Base-by-base conservation (phyloP, 2,888 invertebrate genomes). In the Drosophila peninsularis region DNA sequence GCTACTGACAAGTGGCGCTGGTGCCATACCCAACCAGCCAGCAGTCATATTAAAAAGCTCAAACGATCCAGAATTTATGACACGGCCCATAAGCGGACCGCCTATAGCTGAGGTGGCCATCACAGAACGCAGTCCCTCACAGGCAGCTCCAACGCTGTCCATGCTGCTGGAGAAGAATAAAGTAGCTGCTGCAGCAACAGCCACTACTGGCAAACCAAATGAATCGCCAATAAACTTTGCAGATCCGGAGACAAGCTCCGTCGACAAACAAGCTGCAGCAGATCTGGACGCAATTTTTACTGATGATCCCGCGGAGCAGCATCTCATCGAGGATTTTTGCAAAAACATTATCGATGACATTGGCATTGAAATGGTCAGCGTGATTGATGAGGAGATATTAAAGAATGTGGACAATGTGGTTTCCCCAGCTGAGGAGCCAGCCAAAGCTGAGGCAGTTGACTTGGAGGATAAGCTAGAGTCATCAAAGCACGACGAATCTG, bases 91-190 rank as follows among this genome's bases (percentile, higher is more conserved):
- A 1, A 91, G 90, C 49, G 92, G 92, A 1, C 92, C 92, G 2
- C 90, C 90, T 1, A 65, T 70, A 0, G 75, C 68, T n/a, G 84
- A 85, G 9, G 62, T 71, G 5, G 47, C 73, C 13, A 60, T 71
- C 5, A 60, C 83, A 0, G 63, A 77, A 5, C 88, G 84, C 32
- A 94, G 95, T 2, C 95, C 95, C 0, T 95, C 95, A 0, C 94
- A 94, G 58, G 95, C 95, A 0, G 96, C 96, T 0, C 96, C 96
- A 0, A 96, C 96, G 0, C 92, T 96, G 0, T 96, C 96, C 0
- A 95, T 95, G 94, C 91, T 96, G 11, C 91, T 96, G 9, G 96
- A 95, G 74, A 93, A 94, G 74, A 93, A 94, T 63, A 92, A 92
- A 68, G 10, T 41, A 1, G 44, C 61, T 1, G 49, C 68, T 14